phyloP scores from a whole-genome alignment of 1,140 invertebrate genomes.

The Drosophila navojoa region DNA sequence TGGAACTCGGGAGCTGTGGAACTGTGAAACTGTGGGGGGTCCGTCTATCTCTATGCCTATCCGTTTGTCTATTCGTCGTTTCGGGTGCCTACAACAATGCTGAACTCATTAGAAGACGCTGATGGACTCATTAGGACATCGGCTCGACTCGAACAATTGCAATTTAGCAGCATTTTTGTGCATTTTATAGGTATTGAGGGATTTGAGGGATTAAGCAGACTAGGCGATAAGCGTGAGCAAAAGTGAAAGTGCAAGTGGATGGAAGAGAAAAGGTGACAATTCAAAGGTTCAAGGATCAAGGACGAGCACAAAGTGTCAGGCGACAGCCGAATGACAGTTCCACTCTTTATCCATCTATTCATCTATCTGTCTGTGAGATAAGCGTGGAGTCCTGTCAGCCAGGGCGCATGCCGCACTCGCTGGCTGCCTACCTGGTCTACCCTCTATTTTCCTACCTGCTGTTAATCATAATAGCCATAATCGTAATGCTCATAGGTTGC shows the following conservation, averaged over 20 bases:
- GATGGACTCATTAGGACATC: conserved; percentile 29
- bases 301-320: conserved; percentile 17
- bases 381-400: background rate
- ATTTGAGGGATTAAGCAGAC: background rate
- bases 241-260: conserved; percentile 62
- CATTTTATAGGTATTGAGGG: conserved; percentile 7
- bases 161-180: background rate
- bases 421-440: background rate
- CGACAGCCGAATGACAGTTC: conserved; percentile 16
- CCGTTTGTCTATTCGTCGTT: background rate
- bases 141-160: conserved; percentile 3
- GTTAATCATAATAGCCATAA: background rate
- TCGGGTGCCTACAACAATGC: background rate
- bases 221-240: conserved; percentile 5
- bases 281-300: conserved; percentile 18
- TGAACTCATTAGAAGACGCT: conserved; percentile 8
- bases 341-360: background rate
- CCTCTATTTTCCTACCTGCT: conserved; percentile 2
- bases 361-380: conserved; percentile 12
- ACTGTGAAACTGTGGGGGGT: conserved; percentile 31
- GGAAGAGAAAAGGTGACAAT: conserved; percentile 20
- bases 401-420: conserved; percentile 2
- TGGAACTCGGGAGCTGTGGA: background rate
- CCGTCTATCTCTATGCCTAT: background rate
- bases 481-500: conserved; percentile 4